These are phyloP conservation scores for Leptopilina drosophilae DNA, from an alignment of 2,888 invertebrate genomes.

Conservation along the genomic window DNA sequence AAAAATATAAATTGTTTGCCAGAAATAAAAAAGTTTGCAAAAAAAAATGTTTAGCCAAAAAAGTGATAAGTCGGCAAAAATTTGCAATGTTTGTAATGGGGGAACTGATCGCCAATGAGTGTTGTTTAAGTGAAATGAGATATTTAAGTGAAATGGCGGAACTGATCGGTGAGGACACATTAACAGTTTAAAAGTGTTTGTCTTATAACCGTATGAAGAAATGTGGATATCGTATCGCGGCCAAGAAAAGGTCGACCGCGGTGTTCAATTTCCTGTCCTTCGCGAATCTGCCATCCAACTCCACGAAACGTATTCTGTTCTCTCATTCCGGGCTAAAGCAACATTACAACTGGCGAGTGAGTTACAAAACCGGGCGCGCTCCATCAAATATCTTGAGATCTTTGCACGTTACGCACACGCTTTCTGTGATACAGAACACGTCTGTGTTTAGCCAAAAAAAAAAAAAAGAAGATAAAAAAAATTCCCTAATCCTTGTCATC, in stretches of 20 bases:
- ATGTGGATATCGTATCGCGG: too few relatives aligned
- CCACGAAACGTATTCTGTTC: conserved; percentile 27
- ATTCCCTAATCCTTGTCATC: conserved; percentile 19
- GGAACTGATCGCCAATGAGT: too few relatives aligned
- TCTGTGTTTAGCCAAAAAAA: neutral
- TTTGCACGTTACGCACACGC: conserved; percentile 67
- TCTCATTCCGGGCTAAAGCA: conserved; percentile 47
- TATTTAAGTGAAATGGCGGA: conserved; percentile 27
- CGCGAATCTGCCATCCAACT: conserved; percentile 13
- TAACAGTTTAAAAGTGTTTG: too few relatives aligned
- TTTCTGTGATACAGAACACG: neutral
- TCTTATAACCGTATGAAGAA: too few relatives aligned
- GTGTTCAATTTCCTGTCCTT: conserved; percentile 26
- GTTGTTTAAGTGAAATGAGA: too few relatives aligned
- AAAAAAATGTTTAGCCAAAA: too few relatives aligned
- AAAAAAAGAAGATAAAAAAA: too few relatives aligned
- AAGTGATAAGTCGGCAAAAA: too few relatives aligned
- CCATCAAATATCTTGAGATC: conserved; percentile 67
- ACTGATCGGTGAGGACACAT: conserved; percentile 12
- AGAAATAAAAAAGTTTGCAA: too few relatives aligned
- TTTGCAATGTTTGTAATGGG: neutral
- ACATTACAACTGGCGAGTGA: conserved; percentile 40
- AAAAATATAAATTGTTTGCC: too few relatives aligned
- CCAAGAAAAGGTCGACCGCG: neutral
- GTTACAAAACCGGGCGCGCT: conserved; percentile 59